Conservation (phyloP, 2,888 invertebrate genomes). For the Ditylenchus weischeri region DNA sequence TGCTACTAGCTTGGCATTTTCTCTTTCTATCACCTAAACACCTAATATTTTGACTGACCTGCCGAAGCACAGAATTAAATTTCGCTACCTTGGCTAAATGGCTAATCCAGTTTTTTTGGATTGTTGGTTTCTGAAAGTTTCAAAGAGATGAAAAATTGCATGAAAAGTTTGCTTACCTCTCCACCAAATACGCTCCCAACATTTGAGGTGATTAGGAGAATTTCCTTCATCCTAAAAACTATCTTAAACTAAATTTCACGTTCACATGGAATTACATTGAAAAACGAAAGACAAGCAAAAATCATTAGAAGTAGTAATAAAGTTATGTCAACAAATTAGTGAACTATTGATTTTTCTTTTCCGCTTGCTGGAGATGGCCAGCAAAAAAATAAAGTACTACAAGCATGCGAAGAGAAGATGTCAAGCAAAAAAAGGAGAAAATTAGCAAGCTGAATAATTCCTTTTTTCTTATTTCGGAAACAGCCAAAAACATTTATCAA, state of each 20-base stretch:
- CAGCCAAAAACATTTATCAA: too few relatives aligned
- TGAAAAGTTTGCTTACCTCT: slow-evolving; percentile 29
- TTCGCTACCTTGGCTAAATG: slow-evolving; percentile 17
- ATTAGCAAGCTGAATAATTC: too few relatives aligned
- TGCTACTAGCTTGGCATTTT: slow-evolving; percentile 31
- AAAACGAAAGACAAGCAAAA: too few relatives aligned
- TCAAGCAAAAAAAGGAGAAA: too few relatives aligned
- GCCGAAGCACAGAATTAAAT: not conserved
- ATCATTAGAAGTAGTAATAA: too few relatives aligned
- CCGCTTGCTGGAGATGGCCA: too few relatives aligned
- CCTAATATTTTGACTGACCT: not conserved
- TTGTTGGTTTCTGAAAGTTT: slow-evolving; percentile 22
- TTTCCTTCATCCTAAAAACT: slow-evolving; percentile 25
- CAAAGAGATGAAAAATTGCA: not conserved
- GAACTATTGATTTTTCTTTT: too few relatives aligned
- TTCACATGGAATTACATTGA: not conserved
- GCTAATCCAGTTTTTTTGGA: slow-evolving; percentile 26
- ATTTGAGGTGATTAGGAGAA: slow-evolving; percentile 55
- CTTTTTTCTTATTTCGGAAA: too few relatives aligned
- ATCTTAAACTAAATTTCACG: not conserved
- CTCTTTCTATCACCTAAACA: slow-evolving; percentile 39
- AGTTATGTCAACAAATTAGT: too few relatives aligned
- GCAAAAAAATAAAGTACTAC: too few relatives aligned
- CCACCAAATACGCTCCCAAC: slow-evolving; percentile 57
- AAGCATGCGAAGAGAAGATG: too few relatives aligned